Evolutionary conservation across 2,888 invertebrate species (phyloP), one percentile per base, ranked within the genome.

Genomic region (Teleiodes luculella): DNA sequence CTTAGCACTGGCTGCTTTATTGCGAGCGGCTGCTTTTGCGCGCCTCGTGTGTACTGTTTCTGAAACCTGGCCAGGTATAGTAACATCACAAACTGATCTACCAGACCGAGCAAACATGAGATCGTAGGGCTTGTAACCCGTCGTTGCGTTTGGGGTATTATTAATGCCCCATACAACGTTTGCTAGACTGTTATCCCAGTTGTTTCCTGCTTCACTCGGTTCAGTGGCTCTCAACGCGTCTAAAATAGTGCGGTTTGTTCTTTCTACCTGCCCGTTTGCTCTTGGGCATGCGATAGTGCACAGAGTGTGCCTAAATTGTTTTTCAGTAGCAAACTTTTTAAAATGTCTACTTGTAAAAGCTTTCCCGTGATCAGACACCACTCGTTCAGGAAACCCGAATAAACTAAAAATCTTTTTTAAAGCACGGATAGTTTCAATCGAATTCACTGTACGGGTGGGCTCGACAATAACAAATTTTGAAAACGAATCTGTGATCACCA

Each of bases 401-500:
- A 4, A 7, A 16, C 13, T 1, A 46, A 46, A 5, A 1, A 46
- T 14, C 2, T 53, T 47, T 28, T 50, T 50, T 5, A 50, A 14
- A 28, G 18, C 30, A 2, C 14, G 37, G 6, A 50, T 33, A 6
- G 24, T 24, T 24, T 24, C 24, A 24, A 24, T 6, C 3, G 24
- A 24, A 6, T 24, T 24, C 6, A 24, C 3, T 24, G 24, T 24
- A 4, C 6, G 3, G 3, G 24, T 24, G 3, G 24, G 24, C 6
- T 6, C 6, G 6, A 6, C 24, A 24, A 24, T 24, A 3, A 24
- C 3, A 24, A 24, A 24, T 24, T 24, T 24, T 3, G 24, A 24
- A 41, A 52, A 52, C 0, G 53, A 8, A 46, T 57, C 59, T n/a
- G 53, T 61, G 0, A 66, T 52, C 13, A 68, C 60, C 1, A 68